Evolutionary conservation across 2,113 vertebrate genomes (phyloP), one percentile per base, ranked within the genome.

Genomic region (Copsychus sechellarum): DNA sequence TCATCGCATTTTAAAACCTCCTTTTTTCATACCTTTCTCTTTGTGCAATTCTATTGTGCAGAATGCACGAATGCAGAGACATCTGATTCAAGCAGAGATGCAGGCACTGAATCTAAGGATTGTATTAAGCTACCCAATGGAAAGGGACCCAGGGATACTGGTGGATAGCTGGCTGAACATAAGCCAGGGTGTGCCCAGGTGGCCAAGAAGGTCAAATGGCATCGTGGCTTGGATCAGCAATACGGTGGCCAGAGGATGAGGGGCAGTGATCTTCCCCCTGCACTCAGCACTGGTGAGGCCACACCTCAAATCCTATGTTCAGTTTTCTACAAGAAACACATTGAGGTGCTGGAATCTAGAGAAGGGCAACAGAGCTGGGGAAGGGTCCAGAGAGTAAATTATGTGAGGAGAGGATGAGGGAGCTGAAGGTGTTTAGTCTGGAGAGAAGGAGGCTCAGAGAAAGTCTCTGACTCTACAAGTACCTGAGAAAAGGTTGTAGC

Each of bases 401-500:
- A 20, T 9, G 20, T 25, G 34, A 74, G 23, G 21, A 74, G 31
- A 40, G 5, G 34, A 19, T n/a, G 25, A 86, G 18, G 22, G 23
- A 43, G 12, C 21, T 67, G 47, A 11, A 8, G 19, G 9, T 54
- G 26, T 69, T 74, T 22, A 36, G 11, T 23, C 47, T 61, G 61
- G 26, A 74, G 54, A 50, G 29, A 72, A 29, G 22, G 34, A 48
- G 13, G 31, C 15, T 48, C 25, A 31, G n/a, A 40, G 54, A 29
- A 5, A 8, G 20, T 14, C 24, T 34, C 0, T 0, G 12, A 48
- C 11, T 42, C 40, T 33, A 16, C 14, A 54, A 5, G 12, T 54
- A 15, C 47, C 14, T 48, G 40, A 76, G 31, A 61, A 14, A 38
- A 67, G 16, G 11, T 3, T 40, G 17, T 15, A 40, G 47, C 29